Percentiles rank a stretch among this genome's conserved stretches.
Evolutionary conservation across 2,888 invertebrate species (phyloP).

Genomic region (Euphydryas editha): DNA sequence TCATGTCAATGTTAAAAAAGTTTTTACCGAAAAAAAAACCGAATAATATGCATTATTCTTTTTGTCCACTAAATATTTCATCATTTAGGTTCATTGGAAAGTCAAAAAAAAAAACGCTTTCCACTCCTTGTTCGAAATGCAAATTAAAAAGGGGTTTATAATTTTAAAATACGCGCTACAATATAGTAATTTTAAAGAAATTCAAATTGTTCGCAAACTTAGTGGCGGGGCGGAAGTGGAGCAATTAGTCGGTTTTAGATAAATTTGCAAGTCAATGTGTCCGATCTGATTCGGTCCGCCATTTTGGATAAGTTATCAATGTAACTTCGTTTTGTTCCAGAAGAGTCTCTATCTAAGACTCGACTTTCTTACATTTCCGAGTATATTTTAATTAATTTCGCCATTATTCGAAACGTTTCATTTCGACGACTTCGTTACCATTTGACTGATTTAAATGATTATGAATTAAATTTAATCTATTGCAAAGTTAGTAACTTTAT

Average conservation of each 20-base stretch:
- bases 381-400: slow-evolving; percentile 15
- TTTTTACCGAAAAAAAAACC: no score
- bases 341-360: slow-evolving; percentile 17
- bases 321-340: slow-evolving; percentile 36
- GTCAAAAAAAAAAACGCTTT: no score
- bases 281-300: slow-evolving; percentile 38
- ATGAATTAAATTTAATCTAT: background rate
- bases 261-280: slow-evolving; percentile 52
- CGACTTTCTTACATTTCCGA: slow-evolving; percentile 13
- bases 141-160: background rate
- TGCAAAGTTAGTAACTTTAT: slow-evolving; percentile 3
- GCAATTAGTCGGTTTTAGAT: slow-evolving; percentile 49
- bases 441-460: background rate
- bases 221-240: slow-evolving; percentile 38
- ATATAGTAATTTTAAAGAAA: slow-evolving; percentile 39
- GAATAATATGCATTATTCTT: no score
- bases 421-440: background rate
- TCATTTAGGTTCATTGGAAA: no score
- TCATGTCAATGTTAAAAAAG: no score
- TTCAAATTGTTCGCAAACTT: slow-evolving; percentile 43
- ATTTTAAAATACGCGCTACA: background rate
- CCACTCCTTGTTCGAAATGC: no score
- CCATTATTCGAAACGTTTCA: background rate
- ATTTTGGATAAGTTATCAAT: slow-evolving; percentile 37
- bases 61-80: no score